phyloP scores from a whole-genome alignment of 2,113 vertebrate species.

The Oncorhynchus keta region DNA sequence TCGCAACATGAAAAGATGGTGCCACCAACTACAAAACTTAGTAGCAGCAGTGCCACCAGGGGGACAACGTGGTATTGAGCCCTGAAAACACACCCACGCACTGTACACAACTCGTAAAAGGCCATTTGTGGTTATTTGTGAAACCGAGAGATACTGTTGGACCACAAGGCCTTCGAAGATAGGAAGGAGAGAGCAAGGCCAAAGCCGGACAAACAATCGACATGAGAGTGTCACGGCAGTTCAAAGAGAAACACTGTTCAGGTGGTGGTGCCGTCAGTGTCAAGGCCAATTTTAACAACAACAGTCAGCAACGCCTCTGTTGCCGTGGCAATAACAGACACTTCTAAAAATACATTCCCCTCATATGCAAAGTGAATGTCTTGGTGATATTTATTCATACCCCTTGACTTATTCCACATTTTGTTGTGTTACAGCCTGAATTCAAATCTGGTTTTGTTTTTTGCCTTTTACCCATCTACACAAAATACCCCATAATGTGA shows the following conservation, averaged over 20 bases:
- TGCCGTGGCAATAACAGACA: constrained; percentile 40
- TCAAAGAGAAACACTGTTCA: constrained; percentile 36
- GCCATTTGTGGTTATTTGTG: constrained; percentile 65
- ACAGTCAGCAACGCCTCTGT: constrained; percentile 30
- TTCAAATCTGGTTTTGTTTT: no score
- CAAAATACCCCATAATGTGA: no score
- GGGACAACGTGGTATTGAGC: no score
- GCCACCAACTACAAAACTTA: no score
- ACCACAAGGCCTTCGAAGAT: constrained; percentile 55
- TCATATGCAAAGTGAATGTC: background rate
- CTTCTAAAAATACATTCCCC: background rate
- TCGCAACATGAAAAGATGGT: no score
- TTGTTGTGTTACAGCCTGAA: no score
- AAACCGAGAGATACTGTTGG: constrained; percentile 66
- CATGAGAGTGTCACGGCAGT: constrained; percentile 54
- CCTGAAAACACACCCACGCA: constrained; percentile 15
- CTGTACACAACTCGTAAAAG: constrained; percentile 63
- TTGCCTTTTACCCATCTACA: no score
- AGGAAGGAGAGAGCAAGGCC: constrained; percentile 54
- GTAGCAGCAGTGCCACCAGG: no score
- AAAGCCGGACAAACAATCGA: constrained; percentile 73
- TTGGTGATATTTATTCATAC: background rate
- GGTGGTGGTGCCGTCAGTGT: constrained; percentile 37
- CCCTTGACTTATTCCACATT: no score
- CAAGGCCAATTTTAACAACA: background rate